Evolutionary conservation across 2,797 vertebrate species (phyloP).

Genomic region (Pangasius macronema): DNA sequence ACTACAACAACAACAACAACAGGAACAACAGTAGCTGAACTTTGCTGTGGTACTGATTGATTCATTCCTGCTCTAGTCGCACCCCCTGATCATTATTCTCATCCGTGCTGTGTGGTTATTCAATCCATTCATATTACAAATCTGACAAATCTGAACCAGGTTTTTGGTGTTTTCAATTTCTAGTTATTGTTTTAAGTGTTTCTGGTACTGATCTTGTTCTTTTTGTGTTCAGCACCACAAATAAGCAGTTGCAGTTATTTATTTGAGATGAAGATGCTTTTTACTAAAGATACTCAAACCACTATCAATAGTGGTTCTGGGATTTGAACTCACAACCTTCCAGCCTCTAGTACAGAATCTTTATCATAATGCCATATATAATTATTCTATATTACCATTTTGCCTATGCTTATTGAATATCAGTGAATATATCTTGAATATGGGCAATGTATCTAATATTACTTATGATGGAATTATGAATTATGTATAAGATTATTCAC

Average conservation of each 20-base stretch:
- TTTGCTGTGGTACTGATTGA: background rate
- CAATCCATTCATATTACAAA: background rate
- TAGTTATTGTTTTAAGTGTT: too few relatives aligned
- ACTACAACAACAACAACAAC: background rate
- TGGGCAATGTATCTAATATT: background rate
- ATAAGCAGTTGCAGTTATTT: background rate
- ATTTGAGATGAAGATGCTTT: background rate
- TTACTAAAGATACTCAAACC: background rate
- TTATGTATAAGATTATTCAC: background rate
- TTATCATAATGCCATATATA: conserved; percentile 10
- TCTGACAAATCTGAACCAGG: background rate
- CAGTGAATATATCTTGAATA: background rate
- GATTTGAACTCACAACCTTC: conserved; percentile 18
- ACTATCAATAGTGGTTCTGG: background rate
- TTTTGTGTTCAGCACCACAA: background rate
- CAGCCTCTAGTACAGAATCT: background rate
- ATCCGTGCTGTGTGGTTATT: background rate
- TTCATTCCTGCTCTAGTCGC: background rate
- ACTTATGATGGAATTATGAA: conserved; percentile 1
- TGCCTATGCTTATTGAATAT: background rate
- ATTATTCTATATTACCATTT: conserved; percentile 5
- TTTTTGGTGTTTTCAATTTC: background rate
- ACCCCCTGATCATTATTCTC: background rate
- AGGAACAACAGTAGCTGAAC: background rate
- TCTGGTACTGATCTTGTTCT: background rate